Conservation (phyloP, 2,797 vertebrate species). For the Diglossa cyanea region DNA sequence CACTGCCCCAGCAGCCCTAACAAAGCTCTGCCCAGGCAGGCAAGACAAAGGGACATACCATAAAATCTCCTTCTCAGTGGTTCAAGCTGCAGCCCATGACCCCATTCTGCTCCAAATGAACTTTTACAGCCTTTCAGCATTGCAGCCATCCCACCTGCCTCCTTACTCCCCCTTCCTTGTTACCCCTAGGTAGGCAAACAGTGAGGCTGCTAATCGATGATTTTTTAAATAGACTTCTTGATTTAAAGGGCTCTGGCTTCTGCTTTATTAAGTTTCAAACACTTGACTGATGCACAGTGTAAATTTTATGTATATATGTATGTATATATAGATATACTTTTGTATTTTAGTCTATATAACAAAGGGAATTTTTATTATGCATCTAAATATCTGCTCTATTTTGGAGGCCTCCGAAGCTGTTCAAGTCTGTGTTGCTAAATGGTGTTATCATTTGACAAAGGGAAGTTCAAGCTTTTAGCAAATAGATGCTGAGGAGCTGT, state of each 20-base stretch:
- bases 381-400: not conserved
- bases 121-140: not conserved
- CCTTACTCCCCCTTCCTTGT: not conserved
- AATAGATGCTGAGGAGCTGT: not conserved
- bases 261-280: not conserved
- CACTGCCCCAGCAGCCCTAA: not conserved
- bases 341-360: not conserved
- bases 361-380: not conserved
- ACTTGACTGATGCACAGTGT: not conserved
- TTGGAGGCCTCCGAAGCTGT: not conserved
- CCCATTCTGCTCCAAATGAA: not conserved
- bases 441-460: not conserved
- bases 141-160: not conserved
- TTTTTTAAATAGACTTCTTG: not conserved
- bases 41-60: rapidly evolving
- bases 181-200: not conserved
- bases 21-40: not conserved
- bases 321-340: no score
- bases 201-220: not conserved
- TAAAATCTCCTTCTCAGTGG: not conserved
- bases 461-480: not conserved
- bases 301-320: not conserved
- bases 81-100: not conserved
- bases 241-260: not conserved
- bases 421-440: not conserved